Percentiles rank a stretch among this genome's conserved stretches.
Conservation (phyloP, 2,888 invertebrate species). For the Hylaea fasciaria region DNA sequence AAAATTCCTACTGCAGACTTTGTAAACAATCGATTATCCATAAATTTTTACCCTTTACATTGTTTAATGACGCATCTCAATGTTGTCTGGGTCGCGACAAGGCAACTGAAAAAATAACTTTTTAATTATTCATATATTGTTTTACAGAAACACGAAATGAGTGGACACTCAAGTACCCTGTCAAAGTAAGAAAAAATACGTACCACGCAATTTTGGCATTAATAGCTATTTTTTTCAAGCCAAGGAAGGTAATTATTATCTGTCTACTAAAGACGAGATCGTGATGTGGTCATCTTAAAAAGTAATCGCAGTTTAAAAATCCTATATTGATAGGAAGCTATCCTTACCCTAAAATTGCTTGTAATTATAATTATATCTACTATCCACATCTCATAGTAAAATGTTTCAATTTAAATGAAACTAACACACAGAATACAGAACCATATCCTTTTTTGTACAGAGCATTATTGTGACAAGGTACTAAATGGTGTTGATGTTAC, state of each 20-base stretch:
- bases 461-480: constrained; percentile 10
- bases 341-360: no score
- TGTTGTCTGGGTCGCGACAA: constrained; percentile 64
- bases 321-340: no score
- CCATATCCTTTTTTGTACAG: no score
- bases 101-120: constrained; percentile 65
- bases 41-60: constrained; percentile 38
- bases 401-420: background rate
- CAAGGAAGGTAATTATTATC: no score
- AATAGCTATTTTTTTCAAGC: no score
- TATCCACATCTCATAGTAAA: no score
- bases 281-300: no score
- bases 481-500: background rate
- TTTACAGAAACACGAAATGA: constrained; percentile 31
- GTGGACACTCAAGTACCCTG: constrained; percentile 10
- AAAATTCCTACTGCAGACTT: background rate
- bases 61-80: constrained; percentile 54
- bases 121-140: constrained; percentile 50
- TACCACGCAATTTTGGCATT: no score
- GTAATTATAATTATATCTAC: no score
- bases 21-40: constrained; percentile 21
- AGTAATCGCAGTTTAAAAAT: no score
- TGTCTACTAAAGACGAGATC: no score
- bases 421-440: no score
- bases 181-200: constrained; percentile 5